Base-by-base conservation (phyloP, 1,140 invertebrate species). In the Eufriesea mexicana region DNA sequence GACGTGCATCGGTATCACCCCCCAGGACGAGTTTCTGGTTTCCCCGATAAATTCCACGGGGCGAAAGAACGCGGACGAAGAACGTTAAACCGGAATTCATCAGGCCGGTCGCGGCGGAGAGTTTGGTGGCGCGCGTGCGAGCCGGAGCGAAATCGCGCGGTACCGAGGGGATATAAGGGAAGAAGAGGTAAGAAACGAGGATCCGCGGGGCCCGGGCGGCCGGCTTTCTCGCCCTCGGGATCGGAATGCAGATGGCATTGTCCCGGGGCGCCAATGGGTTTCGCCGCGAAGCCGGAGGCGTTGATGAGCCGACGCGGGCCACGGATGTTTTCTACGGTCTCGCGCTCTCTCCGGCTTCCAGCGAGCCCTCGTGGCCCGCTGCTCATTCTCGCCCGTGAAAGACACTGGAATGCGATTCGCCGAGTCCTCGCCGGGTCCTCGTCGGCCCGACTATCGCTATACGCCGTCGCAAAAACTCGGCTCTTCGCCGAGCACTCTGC, bases 301-400 rank as follows among this genome's bases (percentile, higher is more conserved):
- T 93, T 93, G 91, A 94, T 93, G 92, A 93, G 92, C 81, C 88
- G 74, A 86, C 89, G 89, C 93, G 90, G 83, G 92, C 91, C 92
- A 83, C 80, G 87, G 86, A 93, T 94, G 91, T 93, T 92, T 93
- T 91, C 91, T 91, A 90, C 79, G 84, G 72, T 81, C 67, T 84
- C 83, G 75, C 80, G 79, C 72, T 71, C 78, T 23, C 75, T 61
- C 45, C 67, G 55, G 16, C 20, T 55, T n/a, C 25, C 61, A 35
- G 9, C 64, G 18, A 51, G n/a, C 49, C n/a, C 62, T 51, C 79
- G 61, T 75, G 72, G 72, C 61, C 73, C 79, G 84, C 85, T 84
- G 77, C 88, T 91, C 88, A 83, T 90, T 92, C 91, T 88, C 89
- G 85, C 88, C 88, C 86, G 86, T 84, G 80, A 89, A 86, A 91